phyloP scores from a whole-genome alignment of 2,113 vertebrate genomes.

The Scolopax mira region DNA sequence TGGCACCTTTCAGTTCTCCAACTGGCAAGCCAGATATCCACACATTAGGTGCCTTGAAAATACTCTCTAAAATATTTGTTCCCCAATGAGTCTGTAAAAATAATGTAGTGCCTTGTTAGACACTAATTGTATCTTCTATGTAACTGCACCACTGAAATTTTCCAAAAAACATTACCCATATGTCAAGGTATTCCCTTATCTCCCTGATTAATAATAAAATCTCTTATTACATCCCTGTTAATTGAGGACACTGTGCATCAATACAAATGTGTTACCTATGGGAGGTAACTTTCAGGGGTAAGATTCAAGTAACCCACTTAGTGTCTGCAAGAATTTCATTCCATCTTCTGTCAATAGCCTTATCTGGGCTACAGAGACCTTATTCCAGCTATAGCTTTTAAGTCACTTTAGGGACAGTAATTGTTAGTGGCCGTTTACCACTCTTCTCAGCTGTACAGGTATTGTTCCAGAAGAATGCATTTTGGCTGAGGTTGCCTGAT shows the following conservation, averaged over 20 bases:
- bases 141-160: constrained; percentile 6
- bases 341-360: not conserved
- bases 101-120: constrained; percentile 39
- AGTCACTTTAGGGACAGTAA: not conserved
- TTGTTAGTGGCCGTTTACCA: not conserved
- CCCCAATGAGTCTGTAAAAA: constrained; percentile 13
- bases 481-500: not conserved
- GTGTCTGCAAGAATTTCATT: not conserved
- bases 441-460: not conserved
- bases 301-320: not conserved
- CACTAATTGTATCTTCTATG: not conserved
- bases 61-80: not conserved
- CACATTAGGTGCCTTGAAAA: not conserved
- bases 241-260: not conserved
- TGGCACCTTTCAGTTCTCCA: constrained; percentile 6
- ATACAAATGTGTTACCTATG: not conserved
- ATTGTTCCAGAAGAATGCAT: not conserved
- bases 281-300: not conserved
- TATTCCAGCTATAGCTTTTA: not conserved
- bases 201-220: constrained; percentile 28
- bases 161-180: constrained; percentile 31
- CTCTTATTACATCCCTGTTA: not conserved
- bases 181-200: constrained; percentile 43
- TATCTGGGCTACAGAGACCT: not conserved
- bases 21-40: not conserved